Evolutionary conservation across 1,140 invertebrate genomes (phyloP).

Genomic region (Neodiprion virginianus): DNA sequence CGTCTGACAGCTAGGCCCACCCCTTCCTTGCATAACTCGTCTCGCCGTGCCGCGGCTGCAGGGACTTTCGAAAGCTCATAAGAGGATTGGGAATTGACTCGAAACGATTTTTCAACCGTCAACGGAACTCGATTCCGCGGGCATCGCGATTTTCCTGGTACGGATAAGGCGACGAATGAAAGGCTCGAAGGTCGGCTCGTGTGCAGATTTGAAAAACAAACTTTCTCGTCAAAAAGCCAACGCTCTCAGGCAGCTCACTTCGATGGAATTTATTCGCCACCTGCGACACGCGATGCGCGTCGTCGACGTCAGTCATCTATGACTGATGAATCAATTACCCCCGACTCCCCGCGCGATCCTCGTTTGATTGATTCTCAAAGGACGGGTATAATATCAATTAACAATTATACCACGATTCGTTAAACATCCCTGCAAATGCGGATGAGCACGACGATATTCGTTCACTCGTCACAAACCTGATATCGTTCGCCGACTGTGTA

Average conservation of each 20-base stretch:
- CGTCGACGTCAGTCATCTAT: not conserved
- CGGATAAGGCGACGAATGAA: too few species aligned
- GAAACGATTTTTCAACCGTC: not conserved
- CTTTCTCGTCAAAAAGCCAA: too few species aligned
- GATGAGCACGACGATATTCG: too few species aligned
- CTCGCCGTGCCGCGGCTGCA: not conserved
- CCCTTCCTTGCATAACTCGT: not conserved
- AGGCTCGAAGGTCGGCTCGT: too few species aligned
- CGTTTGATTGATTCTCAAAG: not conserved
- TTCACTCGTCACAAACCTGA: too few species aligned
- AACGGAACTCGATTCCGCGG: not conserved
- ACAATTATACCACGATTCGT: too few species aligned
- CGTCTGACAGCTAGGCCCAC: not conserved
- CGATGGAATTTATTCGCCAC: not conserved
- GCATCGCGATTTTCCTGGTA: not conserved
- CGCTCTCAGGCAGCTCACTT: too few species aligned
- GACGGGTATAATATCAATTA: too few species aligned
- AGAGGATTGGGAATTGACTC: not conserved
- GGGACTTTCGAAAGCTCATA: not conserved
- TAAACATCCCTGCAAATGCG: too few species aligned
- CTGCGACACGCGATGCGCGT: not conserved
- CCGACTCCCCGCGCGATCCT: not conserved
- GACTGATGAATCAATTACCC: not conserved
- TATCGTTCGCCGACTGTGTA: too few species aligned
- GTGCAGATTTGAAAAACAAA: too few species aligned